Conservation (phyloP, 1,140 invertebrate species). For the Brachionus asplanchnoidis region DNA sequence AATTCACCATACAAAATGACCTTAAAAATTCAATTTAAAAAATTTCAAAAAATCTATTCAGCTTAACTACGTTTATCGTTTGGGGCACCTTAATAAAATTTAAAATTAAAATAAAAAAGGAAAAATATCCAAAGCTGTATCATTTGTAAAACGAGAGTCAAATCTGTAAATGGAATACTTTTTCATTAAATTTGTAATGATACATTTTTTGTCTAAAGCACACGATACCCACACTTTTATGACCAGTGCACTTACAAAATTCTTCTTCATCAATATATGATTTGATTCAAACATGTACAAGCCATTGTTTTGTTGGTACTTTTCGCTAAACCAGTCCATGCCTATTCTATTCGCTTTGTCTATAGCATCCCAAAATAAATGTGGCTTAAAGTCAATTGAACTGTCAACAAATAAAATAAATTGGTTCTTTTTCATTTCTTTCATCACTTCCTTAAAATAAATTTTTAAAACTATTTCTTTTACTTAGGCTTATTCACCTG, state of each 20-base stretch:
- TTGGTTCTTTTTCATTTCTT: background rate
- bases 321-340: background rate
- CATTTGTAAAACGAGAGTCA: background rate
- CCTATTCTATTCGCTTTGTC: background rate
- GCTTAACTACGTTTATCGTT: no score
- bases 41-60: no score
- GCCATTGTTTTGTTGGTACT: background rate
- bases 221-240: background rate
- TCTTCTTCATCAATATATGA: background rate
- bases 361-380: background rate
- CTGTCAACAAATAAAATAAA: background rate
- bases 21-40: no score
- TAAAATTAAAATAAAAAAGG: background rate
- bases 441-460: background rate
- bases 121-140: background rate
- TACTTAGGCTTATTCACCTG: background rate
- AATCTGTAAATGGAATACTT: background rate
- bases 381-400: background rate
- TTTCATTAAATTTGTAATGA: slow-evolving; percentile 27
- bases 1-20: no score
- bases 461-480: no score
- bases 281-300: background rate
- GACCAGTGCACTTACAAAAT: background rate
- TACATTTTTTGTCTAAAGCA: background rate
- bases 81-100: no score